These are phyloP conservation scores for Sebastes trivittatus DNA, from an alignment of 2,797 vertebrate species.

Conservation along the genomic window DNA sequence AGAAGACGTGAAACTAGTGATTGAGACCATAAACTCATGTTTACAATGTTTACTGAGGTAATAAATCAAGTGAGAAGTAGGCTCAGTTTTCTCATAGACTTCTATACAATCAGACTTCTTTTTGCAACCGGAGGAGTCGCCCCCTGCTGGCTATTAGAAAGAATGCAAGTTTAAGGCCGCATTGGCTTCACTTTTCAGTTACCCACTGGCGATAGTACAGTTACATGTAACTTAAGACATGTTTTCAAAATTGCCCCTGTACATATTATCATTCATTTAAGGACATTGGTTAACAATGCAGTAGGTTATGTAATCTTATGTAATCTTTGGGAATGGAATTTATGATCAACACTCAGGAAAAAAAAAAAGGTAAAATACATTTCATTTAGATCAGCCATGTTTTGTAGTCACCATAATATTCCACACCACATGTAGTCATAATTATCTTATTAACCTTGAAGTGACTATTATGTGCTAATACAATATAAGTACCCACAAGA, in stretches of 20 bases:
- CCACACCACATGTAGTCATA: background rate
- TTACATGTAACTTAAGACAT: background rate
- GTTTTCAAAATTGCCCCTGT: background rate
- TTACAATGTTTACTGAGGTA: too few relatives aligned
- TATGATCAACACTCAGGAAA: background rate
- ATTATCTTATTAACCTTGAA: background rate
- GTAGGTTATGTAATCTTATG: background rate
- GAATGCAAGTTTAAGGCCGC: too few relatives aligned
- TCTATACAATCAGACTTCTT: too few relatives aligned
- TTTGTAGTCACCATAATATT: background rate
- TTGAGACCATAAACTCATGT: too few relatives aligned
- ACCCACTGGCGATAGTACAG: background rate
- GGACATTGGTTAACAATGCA: background rate
- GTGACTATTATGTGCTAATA: background rate
- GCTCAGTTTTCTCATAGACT: too few relatives aligned
- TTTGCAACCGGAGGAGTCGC: too few relatives aligned
- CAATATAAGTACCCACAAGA: background rate
- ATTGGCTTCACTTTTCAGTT: too few relatives aligned
- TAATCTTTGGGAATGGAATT: background rate
- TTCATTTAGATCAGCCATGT: background rate
- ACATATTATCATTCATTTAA: background rate
- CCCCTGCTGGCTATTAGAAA: too few relatives aligned
- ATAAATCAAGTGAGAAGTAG: too few relatives aligned
- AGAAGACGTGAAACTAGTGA: fast-evolving
- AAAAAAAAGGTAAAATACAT: background rate